Evolutionary conservation across 2,888 invertebrate genomes (phyloP).

Genomic region (Steromphala cineraria): DNA sequence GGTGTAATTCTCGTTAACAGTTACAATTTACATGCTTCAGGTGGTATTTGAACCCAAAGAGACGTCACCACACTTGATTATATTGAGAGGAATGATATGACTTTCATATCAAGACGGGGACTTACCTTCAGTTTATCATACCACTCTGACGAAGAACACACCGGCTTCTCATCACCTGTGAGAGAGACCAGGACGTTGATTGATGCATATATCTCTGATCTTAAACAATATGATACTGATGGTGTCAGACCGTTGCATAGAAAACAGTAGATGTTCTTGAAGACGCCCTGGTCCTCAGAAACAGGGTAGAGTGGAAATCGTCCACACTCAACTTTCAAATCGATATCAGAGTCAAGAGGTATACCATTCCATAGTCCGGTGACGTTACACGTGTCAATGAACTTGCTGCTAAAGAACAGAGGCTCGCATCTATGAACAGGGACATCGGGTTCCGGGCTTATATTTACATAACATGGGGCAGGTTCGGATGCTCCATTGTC

Average conservation of each 20-base stretch:
- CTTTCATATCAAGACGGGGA: too few species aligned
- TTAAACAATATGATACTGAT: too few species aligned
- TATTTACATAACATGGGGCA: not conserved
- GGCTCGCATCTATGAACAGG: not conserved
- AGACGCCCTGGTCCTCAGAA: not conserved
- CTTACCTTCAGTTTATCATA: too few species aligned
- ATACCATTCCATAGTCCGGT: constrained; percentile 10
- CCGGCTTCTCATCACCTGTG: too few species aligned
- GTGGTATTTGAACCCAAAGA: too few species aligned
- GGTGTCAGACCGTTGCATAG: constrained; percentile 29
- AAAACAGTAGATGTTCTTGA: constrained; percentile 39
- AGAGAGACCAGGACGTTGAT: too few species aligned
- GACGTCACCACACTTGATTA: too few species aligned
- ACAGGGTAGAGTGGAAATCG: not conserved
- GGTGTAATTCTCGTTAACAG: too few species aligned
- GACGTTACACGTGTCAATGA: constrained; percentile 8
- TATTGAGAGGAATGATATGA: too few species aligned
- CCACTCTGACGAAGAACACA: too few species aligned
- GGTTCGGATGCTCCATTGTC: not conserved
- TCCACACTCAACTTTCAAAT: not conserved
- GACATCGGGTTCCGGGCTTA: not conserved
- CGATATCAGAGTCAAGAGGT: not conserved
- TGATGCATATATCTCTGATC: too few species aligned
- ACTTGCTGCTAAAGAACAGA: not conserved
- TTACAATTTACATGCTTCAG: too few species aligned